A percentile compares a stretch with the other conserved stretches of the same genome.
Conservation (phyloP, 2,888 invertebrate genomes). For the Troides aeacus region DNA sequence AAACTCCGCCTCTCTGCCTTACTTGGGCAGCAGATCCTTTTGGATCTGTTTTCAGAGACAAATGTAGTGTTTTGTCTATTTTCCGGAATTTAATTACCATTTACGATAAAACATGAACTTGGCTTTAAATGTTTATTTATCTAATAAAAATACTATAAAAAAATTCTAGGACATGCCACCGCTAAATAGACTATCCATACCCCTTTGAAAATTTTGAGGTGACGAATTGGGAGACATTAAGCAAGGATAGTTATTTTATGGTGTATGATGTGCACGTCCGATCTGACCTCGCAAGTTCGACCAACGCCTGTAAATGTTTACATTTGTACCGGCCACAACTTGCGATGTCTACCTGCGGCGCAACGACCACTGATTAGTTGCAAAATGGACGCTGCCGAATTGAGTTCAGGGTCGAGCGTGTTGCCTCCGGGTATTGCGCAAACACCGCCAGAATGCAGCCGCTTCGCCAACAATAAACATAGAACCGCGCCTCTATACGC, state of each 20-base stretch:
- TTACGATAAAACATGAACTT: no score
- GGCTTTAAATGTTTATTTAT: no score
- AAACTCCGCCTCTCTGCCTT: no score
- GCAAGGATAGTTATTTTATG: slow-evolving; percentile 52
- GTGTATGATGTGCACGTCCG: slow-evolving; percentile 60
- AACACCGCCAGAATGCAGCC: slow-evolving; percentile 45
- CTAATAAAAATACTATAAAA: no score
- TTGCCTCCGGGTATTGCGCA: slow-evolving; percentile 76
- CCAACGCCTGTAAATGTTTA: slow-evolving; percentile 77
- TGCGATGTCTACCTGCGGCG: slow-evolving; percentile 48
- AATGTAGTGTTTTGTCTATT: no score
- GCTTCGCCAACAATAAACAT: slow-evolving; percentile 31
- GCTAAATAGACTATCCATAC: slow-evolving; percentile 6
- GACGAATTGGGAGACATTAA: slow-evolving; percentile 36
- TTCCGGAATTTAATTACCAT: no score
- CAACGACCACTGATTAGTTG: slow-evolving; percentile 71
- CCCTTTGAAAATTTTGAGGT: slow-evolving; percentile 30
- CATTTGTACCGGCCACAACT: slow-evolving; percentile 71
- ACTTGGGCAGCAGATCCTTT: no score
- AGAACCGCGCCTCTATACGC: slow-evolving; percentile 19
- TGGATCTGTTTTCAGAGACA: no score
- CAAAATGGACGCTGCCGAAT: slow-evolving; percentile 75
- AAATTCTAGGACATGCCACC: no score
- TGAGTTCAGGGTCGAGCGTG: slow-evolving; percentile 75
- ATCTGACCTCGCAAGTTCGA: slow-evolving; percentile 67